Evolutionary conservation across 1,140 invertebrate genomes (phyloP).

Genomic region (Drosophila ohnishii): DNA sequence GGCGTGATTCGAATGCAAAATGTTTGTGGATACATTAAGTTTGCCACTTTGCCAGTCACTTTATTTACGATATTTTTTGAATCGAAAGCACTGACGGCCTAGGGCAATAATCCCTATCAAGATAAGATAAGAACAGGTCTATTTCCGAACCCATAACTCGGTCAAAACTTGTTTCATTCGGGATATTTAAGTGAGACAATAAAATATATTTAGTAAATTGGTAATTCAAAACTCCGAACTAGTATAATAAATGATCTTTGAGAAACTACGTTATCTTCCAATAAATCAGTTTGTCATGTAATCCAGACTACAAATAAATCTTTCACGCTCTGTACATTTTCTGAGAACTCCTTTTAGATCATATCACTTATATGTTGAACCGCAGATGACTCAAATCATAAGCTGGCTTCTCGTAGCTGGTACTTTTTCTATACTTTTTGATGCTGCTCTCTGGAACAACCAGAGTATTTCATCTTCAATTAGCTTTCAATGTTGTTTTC

Average conservation of each 20-base stretch:
- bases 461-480: constrained; percentile 31
- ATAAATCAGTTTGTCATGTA: background rate
- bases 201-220: background rate
- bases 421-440: background rate
- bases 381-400: constrained; percentile 15
- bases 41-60: background rate
- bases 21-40: constrained; percentile 1
- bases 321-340: background rate
- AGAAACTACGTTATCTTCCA: background rate
- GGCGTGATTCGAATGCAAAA: constrained; percentile 12
- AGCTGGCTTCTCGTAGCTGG: background rate
- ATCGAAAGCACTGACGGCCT: background rate
- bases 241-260: background rate
- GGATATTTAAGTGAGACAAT: background rate
- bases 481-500: constrained; percentile 17
- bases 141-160: constrained; percentile 1
- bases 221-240: background rate
- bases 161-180: background rate
- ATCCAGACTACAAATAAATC: constrained; percentile 8
- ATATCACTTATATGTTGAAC: constrained; percentile 1
- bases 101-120: constrained; percentile 1
- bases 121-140: constrained; percentile 9
- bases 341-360: constrained; percentile 8
- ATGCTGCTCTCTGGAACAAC: constrained; percentile 8
- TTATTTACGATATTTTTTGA: background rate